Evolutionary conservation across 2,888 invertebrate species (phyloP).

Genomic region (Saturnia japonica): DNA sequence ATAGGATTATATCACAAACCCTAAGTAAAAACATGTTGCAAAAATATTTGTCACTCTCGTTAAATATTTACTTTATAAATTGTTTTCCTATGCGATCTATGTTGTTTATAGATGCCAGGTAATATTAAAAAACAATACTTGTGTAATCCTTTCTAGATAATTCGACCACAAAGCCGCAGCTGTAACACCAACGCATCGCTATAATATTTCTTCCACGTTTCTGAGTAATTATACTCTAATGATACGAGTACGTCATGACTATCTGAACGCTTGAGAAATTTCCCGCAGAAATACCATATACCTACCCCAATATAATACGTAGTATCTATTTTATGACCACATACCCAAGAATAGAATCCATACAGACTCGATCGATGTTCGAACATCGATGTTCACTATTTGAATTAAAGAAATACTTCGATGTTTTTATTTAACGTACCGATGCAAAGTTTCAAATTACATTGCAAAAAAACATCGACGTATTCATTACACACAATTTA

Average conservation of each 20-base stretch:
- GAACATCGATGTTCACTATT: too few species aligned
- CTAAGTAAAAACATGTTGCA: conserved; percentile 1
- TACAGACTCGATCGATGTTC: too few species aligned
- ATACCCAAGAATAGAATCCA: not conserved
- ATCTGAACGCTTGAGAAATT: not conserved
- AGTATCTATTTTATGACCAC: too few species aligned
- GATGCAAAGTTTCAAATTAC: too few species aligned
- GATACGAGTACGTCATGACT: not conserved
- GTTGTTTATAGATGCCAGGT: not conserved
- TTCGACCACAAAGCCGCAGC: conserved; percentile 3
- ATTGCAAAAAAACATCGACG: too few species aligned
- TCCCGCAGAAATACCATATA: not conserved
- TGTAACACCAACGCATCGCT: not conserved
- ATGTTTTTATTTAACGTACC: too few species aligned
- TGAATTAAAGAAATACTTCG: too few species aligned
- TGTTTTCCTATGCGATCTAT: not conserved
- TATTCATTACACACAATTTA: too few species aligned
- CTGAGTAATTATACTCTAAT: not conserved
- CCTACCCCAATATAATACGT: too few species aligned
- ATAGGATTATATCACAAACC: not conserved
- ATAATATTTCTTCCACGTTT: not conserved
- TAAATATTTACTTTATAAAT: not conserved
- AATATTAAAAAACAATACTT: not conserved
- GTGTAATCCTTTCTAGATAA: conserved; percentile 5
- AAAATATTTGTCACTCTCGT: conserved; percentile 3